phyloP scores from a whole-genome alignment of 2,797 vertebrate species.

The Octomys mimax region DNA sequence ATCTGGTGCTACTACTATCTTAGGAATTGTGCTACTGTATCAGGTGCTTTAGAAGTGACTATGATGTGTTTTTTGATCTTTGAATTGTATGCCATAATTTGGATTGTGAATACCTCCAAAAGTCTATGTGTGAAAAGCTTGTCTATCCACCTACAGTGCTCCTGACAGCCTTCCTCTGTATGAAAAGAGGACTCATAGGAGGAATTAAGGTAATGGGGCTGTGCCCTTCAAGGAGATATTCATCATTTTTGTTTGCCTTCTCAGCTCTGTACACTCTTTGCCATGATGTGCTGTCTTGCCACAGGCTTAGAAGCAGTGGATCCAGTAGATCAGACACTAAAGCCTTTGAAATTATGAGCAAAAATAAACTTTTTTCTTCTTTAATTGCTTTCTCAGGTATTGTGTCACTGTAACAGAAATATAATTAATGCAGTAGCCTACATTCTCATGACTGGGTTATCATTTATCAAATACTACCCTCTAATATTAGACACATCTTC shows the following conservation, averaged over 20 bases:
- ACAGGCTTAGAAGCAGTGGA: not conserved
- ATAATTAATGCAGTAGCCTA: not conserved
- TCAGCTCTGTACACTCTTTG: not conserved
- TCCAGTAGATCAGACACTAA: not conserved
- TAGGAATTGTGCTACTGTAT: not conserved
- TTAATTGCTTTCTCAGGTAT: not conserved
- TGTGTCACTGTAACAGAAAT: not conserved
- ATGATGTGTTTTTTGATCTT: not conserved
- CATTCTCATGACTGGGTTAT: not conserved
- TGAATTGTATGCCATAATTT: not conserved
- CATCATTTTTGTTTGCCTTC: not conserved
- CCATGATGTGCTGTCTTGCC: not conserved
- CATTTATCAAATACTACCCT: not conserved
- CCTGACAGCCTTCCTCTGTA: not conserved
- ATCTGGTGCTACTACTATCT: not conserved
- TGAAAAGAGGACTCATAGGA: not conserved
- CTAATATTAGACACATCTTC: not conserved
- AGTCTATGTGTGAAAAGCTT: not conserved
- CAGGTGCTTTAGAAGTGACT: not conserved
- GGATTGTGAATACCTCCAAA: not conserved
- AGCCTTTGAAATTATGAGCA: not conserved
- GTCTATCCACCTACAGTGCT: accelerated
- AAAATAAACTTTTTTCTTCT: not conserved
- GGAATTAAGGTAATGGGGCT: not conserved
- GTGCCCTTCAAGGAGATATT: not conserved